These are phyloP conservation scores for Ypsolopha scabrella DNA, from an alignment of 2,888 invertebrate species.

Conservation along the genomic window DNA sequence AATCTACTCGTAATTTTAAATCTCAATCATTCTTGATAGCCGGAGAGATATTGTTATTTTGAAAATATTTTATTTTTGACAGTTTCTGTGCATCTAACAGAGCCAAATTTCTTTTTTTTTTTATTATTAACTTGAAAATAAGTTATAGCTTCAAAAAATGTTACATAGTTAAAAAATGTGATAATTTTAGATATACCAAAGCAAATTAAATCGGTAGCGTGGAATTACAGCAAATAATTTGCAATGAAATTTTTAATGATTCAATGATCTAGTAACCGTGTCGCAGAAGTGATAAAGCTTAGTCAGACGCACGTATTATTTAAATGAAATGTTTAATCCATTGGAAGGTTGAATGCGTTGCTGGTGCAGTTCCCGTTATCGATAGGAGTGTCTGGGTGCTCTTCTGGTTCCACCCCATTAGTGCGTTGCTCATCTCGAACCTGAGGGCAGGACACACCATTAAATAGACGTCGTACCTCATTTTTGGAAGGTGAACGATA, in stretches of 20 bases:
- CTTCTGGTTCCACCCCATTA: conserved; percentile 72
- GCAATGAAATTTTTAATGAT: not conserved
- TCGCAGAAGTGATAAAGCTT: not conserved
- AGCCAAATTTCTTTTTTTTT: no score
- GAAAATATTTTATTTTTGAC: not conserved
- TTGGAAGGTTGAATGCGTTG: conserved; percentile 66
- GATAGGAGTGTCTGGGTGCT: conserved; percentile 67
- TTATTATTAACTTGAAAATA: no score
- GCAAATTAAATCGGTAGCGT: not conserved
- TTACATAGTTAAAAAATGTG: not conserved
- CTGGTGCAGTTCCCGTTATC: conserved; percentile 74
- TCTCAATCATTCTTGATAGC: not conserved
- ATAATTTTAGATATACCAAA: not conserved
- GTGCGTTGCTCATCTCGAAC: conserved; percentile 74
- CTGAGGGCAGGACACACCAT: conserved; percentile 22
- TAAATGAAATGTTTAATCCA: conserved; percentile 6
- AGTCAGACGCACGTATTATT: no score
- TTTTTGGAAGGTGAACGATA: not conserved
- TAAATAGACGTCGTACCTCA: not conserved
- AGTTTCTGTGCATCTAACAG: not conserved
- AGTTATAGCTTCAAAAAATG: no score
- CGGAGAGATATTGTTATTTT: no score
- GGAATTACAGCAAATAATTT: not conserved
- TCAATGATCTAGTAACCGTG: not conserved
- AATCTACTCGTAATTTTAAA: not conserved